These are phyloP conservation scores for Melipona quadrifasciata DNA, from an alignment of 1,140 invertebrate genomes.

Conservation along the genomic window DNA sequence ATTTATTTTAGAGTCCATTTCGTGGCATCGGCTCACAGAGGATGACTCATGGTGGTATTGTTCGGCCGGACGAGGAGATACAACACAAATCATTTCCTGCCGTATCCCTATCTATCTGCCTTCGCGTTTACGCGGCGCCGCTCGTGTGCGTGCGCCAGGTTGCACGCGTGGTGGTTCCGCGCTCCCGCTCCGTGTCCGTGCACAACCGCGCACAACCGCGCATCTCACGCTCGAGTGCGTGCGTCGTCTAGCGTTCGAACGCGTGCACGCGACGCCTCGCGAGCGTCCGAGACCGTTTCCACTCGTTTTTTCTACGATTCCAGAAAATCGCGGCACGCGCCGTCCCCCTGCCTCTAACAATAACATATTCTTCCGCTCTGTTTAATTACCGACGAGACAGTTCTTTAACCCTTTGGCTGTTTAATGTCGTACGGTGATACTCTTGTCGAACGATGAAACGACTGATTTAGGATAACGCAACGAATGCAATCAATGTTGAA, in stretches of 20 bases:
- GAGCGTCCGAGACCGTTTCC: conserved; percentile 32
- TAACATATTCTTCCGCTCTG: too few relatives aligned
- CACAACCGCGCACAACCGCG: conserved; percentile 56
- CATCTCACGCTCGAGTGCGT: conserved; percentile 72
- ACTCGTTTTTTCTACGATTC: neutral
- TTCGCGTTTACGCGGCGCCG: conserved; percentile 60
- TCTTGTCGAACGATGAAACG: too few relatives aligned
- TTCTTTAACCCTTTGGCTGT: too few relatives aligned
- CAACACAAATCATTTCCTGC: conserved; percentile 73
- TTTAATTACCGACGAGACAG: too few relatives aligned
- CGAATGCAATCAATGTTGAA: too few relatives aligned
- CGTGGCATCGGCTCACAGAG: conserved; percentile 62
- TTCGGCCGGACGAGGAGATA: conserved; percentile 71
- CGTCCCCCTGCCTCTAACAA: too few relatives aligned
- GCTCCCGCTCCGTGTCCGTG: conserved; percentile 38
- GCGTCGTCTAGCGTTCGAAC: conserved; percentile 58
- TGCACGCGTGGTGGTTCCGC: neutral
- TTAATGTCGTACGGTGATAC: too few relatives aligned
- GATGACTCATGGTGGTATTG: conserved; percentile 72
- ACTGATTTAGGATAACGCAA: too few relatives aligned
- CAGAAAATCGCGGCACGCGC: conserved; percentile 8
- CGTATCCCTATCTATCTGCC: conserved; percentile 66
- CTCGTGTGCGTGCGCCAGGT: conserved; percentile 13
- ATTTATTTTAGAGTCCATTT: conserved; percentile 69
- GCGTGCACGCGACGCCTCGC: conserved; percentile 67